These are phyloP conservation scores for Lasioglossum oenotherae DNA, from an alignment of 2,888 invertebrate species.

Conservation along the genomic window DNA sequence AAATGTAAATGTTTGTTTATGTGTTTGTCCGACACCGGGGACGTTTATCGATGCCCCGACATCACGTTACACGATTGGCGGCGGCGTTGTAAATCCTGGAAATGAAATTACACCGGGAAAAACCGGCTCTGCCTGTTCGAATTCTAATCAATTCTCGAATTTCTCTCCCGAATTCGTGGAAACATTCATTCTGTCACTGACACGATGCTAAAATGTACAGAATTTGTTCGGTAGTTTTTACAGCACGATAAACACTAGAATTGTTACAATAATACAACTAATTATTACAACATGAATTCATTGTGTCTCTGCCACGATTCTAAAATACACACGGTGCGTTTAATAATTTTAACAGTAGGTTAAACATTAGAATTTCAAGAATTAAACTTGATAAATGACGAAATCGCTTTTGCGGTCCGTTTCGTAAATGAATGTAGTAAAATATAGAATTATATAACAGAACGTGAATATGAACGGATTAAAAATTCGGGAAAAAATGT, in stretches of 20 bases:
- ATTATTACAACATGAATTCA: background rate
- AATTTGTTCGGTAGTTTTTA: background rate
- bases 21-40: constrained; percentile 77
- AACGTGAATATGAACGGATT: background rate
- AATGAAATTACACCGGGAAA: constrained; percentile 55
- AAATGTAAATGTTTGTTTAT: constrained; percentile 83
- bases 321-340: background rate
- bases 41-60: constrained; percentile 82
- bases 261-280: background rate
- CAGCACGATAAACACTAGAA: background rate
- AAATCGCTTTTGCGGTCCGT: background rate
- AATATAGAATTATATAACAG: background rate
- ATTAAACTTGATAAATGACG: background rate
- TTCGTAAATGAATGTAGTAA: background rate
- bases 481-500: background rate
- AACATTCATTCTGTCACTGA: background rate
- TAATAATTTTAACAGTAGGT: background rate
- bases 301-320: background rate
- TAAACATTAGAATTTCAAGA: background rate
- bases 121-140: background rate
- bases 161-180: background rate
- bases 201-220: background rate
- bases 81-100: constrained; percentile 60
- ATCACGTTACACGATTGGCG: constrained; percentile 79
- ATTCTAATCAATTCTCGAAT: background rate